These are phyloP conservation scores for Octodonta nipae DNA, from an alignment of 2,888 invertebrate species.

Conservation along the genomic window DNA sequence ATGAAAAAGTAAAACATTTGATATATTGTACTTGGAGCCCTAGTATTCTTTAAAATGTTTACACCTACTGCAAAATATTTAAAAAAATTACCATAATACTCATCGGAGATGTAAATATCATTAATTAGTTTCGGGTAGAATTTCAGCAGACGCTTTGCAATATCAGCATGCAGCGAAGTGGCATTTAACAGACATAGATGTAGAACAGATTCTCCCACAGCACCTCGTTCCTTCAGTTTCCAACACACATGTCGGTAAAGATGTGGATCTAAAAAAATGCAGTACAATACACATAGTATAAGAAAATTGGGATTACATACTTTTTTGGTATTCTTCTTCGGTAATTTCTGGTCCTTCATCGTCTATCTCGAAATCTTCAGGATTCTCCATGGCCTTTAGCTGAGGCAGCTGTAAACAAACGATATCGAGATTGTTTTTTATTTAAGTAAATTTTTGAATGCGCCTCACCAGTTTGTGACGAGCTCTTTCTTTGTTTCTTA, in stretches of 20 bases:
- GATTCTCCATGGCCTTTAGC: conserved; percentile 66
- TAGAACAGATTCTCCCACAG: conserved; percentile 89
- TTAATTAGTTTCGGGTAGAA: conserved; percentile 92
- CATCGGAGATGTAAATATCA: conserved; percentile 91
- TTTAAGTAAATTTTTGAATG: conserved; percentile 1
- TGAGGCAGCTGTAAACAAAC: conserved; percentile 52
- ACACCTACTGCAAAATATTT: too few species aligned
- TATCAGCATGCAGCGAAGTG: conserved; percentile 78
- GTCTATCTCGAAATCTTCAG: conserved; percentile 72
- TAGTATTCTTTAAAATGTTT: too few species aligned
- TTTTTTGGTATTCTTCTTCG: conserved; percentile 36
- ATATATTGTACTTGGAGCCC: too few species aligned
- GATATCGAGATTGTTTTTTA: neutral
- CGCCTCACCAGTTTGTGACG: conserved; percentile 60
- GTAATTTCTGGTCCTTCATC: conserved; percentile 56
- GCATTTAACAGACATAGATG: conserved; percentile 88
- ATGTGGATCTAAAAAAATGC: conserved; percentile 44
- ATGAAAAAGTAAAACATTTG: too few species aligned
- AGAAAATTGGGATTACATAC: conserved; percentile 27
- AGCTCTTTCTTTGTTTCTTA: conserved; percentile 74
- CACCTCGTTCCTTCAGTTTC: conserved; percentile 81
- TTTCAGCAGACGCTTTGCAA: conserved; percentile 79
- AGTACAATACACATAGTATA: too few species aligned
- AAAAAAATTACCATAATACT: conserved; percentile 83
- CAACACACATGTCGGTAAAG: conserved; percentile 79